Evolutionary conservation across 2,888 invertebrate genomes (phyloP), one percentile per base, ranked within the genome.

Genomic region (Tanypteryx hageni): DNA sequence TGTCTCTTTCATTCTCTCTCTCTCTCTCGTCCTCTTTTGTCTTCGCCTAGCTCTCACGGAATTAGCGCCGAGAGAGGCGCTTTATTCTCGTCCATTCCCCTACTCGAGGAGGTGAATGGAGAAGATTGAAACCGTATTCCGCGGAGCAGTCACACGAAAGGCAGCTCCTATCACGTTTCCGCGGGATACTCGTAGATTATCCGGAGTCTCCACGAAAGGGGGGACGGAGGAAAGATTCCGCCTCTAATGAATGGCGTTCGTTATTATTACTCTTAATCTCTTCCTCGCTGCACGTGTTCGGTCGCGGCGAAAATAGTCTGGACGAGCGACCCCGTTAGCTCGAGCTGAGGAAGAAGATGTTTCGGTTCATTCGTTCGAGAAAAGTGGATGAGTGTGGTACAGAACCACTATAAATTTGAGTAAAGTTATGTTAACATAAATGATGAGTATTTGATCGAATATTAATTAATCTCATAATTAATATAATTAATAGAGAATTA

Each of bases 61-160:
- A 89, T 89, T 89, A 89, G 64, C 44, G 44, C 89, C 44, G 44
- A 22, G 11, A 56, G 14, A 56, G 56, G 56, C 44, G 89, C 18
- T 89, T 85, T 85, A 85, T 58, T 27, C 61, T 31, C 89, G 89
- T 64, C 89, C 27, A 76, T 76, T 27, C 22, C 56, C 44, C 44
- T 18, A 89, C 64, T 86, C 18, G 59, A 61, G 86, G 64, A 44
- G 44, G 64, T 64, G 64, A 68, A 68, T 64, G 61, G 31, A 44
- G 44, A 31, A 27, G 89, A 89, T 89, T 89, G 89, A 64, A 89
- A 89, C 64, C 44, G 64, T 89, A 64, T 89, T 64, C 64, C 68
- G 89, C 89, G 31, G 89, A 64, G 68, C 68, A 89, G 89, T 56
- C 89, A 89, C 44, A 89, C 89, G 89, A 89, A 89, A 89, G 18